Base-by-base conservation (phyloP, 2,113 vertebrate species). In the Maccullochella peelii region DNA sequence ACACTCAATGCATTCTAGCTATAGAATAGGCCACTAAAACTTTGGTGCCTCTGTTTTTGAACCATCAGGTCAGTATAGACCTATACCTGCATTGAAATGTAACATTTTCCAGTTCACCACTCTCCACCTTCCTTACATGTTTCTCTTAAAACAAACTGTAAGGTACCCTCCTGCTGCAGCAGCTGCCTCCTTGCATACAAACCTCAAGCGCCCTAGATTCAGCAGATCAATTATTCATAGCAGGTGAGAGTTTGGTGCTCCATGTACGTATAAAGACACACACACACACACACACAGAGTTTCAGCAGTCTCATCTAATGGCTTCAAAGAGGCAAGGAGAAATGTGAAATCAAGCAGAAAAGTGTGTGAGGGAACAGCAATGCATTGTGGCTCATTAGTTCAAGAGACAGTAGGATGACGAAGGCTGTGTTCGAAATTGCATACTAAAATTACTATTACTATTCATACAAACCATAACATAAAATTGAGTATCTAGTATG, bases 191-290 rank as follows among this genome's bases (percentile, higher is more conserved):
- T 85, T 88, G 91, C 92, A 94, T 93, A 87, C 85, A 92, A 95
- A 92, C 90, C 90, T 88, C 81, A 83, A 70, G 72, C 3, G 91
- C 80, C 94, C 92, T 82, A 93, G 93, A 94, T 95, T 93, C 89
- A 83, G 83, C 70, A 61, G 87, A 94, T 95, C 87, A 93, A 95
- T 95, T 93, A 95, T 96, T 95, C 88, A 95, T 92, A 85, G 79
- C 91, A 93, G 92, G 93, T 95, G 93, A 93, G 91, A 90, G 86
- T 89, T 90, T 90, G 82, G 73, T 82, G 78, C 83, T 89, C 78
- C 59, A 38, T 87, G 84, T 79, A 82, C 55, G 73, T 81, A 79
- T 72, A 89, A 62, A 40, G 18, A 62, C 63, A 38, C 40, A 59
- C 63, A 18, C 69, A 79, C 73, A 61, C 1, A 72, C 47, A 49